A percentile compares a stretch with the other conserved stretches of the same genome.
These are phyloP conservation scores for Dicrostonyx torquatus DNA, from an alignment of 2,797 vertebrate genomes.

Conservation along the genomic window DNA sequence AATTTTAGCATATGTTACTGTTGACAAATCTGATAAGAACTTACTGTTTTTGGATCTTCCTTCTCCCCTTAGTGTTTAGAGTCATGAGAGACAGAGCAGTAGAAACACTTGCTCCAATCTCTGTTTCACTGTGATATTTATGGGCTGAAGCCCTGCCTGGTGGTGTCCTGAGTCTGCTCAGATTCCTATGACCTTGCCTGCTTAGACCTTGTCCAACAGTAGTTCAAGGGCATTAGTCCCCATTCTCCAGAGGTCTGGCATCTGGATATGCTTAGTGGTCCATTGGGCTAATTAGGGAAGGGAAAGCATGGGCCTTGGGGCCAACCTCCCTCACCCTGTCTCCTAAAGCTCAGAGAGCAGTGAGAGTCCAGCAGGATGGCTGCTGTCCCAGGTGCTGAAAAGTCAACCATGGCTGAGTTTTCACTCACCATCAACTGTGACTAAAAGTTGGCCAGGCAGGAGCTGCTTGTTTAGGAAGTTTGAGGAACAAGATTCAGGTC, in stretches of 20 bases:
- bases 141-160: neutral
- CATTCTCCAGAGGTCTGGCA: neutral
- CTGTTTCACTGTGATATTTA: neutral
- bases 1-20: neutral
- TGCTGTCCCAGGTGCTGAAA: constrained; percentile 41
- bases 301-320: rapidly evolving
- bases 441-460: neutral
- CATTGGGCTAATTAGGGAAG: neutral
- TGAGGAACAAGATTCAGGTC: neutral
- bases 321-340: neutral
- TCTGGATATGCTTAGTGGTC: neutral
- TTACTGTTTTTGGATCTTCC: neutral
- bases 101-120: neutral
- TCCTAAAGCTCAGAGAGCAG: neutral
- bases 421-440: neutral
- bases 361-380: rapidly evolving
- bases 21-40: neutral
- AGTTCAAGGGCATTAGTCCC: neutral
- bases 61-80: neutral
- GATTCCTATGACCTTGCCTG: neutral
- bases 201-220: neutral
- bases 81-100: neutral
- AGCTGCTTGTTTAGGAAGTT: neutral
- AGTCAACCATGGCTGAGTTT: neutral
- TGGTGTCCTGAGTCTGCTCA: neutral